Conservation (phyloP, 2,797 vertebrate genomes). For the Cuniculus paca region DNA sequence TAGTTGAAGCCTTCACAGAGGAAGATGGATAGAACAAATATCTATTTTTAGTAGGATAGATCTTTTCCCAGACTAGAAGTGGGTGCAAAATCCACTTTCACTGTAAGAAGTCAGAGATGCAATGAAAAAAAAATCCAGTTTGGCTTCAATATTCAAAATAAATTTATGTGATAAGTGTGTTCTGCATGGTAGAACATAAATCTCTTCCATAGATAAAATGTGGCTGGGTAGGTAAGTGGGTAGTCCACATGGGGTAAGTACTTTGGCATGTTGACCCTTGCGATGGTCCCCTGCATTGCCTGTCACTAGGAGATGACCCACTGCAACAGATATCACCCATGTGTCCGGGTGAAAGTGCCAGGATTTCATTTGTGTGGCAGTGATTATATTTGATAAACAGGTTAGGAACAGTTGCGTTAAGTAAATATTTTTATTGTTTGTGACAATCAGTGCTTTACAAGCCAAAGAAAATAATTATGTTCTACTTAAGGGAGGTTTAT, state of each 20-base stretch:
- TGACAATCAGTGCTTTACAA: conserved; percentile 86
- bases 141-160: conserved; percentile 73
- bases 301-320: conserved; percentile 57
- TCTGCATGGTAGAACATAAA: conserved; percentile 68
- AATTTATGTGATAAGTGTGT: conserved; percentile 64
- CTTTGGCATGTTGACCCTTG: conserved; percentile 74
- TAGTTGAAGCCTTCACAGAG: not conserved
- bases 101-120: conserved; percentile 68
- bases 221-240: conserved; percentile 69
- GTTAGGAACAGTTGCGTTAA: conserved; percentile 81
- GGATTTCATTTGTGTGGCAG: conserved; percentile 54
- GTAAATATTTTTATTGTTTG: conserved; percentile 84
- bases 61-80: conserved; percentile 57
- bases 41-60: not conserved
- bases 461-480: conserved; percentile 89
- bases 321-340: not conserved
- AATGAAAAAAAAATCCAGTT: conserved; percentile 70
- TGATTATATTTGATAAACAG: conserved; percentile 84
- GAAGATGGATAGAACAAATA: not conserved
- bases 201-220: conserved; percentile 80
- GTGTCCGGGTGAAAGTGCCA: not conserved
- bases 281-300: conserved; percentile 5
- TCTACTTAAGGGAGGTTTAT: conserved; percentile 87
- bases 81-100: conserved; percentile 53
- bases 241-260: conserved; percentile 70